Percentiles rank a stretch among this genome's conserved stretches.
Conservation (phyloP, 1,140 invertebrate genomes). For the Rhopalosiphum padi region DNA sequence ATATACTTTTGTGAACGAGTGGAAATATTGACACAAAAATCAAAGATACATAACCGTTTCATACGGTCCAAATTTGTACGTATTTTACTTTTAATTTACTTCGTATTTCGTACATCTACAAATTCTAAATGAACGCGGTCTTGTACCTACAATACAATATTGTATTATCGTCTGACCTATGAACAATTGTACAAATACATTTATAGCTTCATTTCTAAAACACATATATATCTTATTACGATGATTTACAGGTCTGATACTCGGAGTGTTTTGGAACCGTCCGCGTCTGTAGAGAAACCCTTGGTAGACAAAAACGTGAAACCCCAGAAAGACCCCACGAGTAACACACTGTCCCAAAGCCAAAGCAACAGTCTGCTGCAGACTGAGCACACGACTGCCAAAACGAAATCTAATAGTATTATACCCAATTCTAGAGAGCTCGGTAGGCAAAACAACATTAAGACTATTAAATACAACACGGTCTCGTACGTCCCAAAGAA, state of each 20-base stretch:
- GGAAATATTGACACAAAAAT: constrained; percentile 32
- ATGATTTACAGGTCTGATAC: constrained; percentile 36
- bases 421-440: constrained; percentile 63
- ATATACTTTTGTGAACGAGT: constrained; percentile 25
- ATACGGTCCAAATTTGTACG: not conserved
- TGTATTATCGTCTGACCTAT: not conserved
- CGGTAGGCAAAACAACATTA: constrained; percentile 45
- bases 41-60: not conserved
- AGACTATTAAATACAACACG: constrained; percentile 44
- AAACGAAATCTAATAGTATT: constrained; percentile 79
- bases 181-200: not conserved
- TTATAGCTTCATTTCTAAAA: not conserved
- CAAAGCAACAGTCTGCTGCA: constrained; percentile 35
- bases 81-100: not conserved
- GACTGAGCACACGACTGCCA: constrained; percentile 70
- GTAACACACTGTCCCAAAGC: constrained; percentile 60
- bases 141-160: not conserved
- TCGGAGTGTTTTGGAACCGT: constrained; percentile 28
- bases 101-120: not conserved
- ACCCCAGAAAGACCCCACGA: constrained; percentile 74
- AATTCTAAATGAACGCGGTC: not conserved
- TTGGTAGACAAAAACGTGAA: constrained; percentile 61
- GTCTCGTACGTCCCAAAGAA: constrained; percentile 19
- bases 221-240: constrained; percentile 30
- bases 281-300: constrained; percentile 64